Evolutionary conservation across 1,140 invertebrate genomes (phyloP).

Genomic region (Armadillidium nasatum): DNA sequence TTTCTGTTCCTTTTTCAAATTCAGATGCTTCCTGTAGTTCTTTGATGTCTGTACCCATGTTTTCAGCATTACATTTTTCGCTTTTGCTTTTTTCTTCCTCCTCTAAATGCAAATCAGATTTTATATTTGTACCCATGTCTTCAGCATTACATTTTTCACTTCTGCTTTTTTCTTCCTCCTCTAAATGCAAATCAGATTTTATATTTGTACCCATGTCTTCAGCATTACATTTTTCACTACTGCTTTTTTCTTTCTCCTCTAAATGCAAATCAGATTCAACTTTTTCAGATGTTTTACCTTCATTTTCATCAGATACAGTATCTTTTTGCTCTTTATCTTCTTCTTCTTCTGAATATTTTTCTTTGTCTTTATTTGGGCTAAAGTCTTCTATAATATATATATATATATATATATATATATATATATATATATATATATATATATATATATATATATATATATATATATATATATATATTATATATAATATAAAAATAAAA

Average conservation of each 20-base stretch:
- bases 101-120: no score
- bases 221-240: slow-evolving; percentile 24
- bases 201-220: slow-evolving; percentile 23
- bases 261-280: no score
- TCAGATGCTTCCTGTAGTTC: slow-evolving; percentile 10
- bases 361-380: background rate
- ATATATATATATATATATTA: no score
- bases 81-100: slow-evolving; percentile 7
- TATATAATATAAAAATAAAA: no score
- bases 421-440: background rate
- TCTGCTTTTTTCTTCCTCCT: no score
- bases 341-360: background rate
- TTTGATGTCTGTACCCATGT: background rate
- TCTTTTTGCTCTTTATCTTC: no score
- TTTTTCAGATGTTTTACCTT: no score
- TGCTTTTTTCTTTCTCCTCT: slow-evolving; percentile 27
- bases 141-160: no score
- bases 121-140: no score
- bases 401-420: background rate
- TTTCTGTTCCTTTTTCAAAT: slow-evolving; percentile 27
- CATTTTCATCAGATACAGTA: no score
- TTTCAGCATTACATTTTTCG: slow-evolving; percentile 46
- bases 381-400: background rate
- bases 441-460: no score
- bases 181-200: no score